A percentile compares a stretch with the other conserved stretches of the same genome.
phyloP scores from a whole-genome alignment of 1,140 invertebrate genomes.

The Ostrea denselamellosa region DNA sequence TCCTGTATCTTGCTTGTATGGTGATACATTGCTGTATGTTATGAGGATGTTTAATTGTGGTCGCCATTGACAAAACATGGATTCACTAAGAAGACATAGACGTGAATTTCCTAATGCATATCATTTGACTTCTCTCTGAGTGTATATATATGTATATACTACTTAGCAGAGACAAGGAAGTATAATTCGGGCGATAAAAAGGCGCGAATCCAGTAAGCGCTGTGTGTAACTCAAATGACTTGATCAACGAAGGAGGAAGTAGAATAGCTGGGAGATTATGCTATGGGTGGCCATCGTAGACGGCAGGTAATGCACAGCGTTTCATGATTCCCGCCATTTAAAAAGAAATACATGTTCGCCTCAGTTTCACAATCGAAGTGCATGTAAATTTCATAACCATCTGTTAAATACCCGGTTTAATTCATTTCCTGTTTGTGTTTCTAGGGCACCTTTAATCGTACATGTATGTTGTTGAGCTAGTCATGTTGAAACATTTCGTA shows the following conservation, averaged over 20 bases:
- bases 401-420: background rate
- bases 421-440: background rate
- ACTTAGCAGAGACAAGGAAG: background rate
- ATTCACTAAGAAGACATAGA: background rate
- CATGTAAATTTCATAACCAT: background rate
- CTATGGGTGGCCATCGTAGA: constrained; percentile 36
- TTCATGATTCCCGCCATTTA: constrained; percentile 12
- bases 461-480: background rate
- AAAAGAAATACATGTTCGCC: background rate
- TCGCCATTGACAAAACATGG: constrained; percentile 31
- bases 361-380: background rate
- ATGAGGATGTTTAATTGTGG: constrained; percentile 18
- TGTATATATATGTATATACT: background rate
- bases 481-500: constrained; percentile 4
- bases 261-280: constrained; percentile 9
- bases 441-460: background rate
- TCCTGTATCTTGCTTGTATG: background rate
- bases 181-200: background rate
- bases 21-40: background rate
- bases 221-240: background rate
- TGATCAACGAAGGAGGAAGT: background rate
- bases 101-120: background rate
- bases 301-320: background rate
- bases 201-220: background rate
- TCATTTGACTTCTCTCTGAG: background rate